Conservation (phyloP, 2,888 invertebrate species). For the Conus canariensis region DNA sequence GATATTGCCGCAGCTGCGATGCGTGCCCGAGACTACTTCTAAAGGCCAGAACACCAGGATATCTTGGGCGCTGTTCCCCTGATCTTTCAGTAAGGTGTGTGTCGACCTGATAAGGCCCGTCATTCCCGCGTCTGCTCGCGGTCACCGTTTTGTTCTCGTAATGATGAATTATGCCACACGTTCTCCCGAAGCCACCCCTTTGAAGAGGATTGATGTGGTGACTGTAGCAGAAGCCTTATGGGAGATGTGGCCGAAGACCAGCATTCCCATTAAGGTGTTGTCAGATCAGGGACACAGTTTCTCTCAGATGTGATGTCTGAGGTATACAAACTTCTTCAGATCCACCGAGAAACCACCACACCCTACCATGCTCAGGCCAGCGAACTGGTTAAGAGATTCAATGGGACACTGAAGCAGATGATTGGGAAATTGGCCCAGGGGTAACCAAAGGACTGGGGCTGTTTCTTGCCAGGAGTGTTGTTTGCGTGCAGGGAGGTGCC, state of each 20-base stretch:
- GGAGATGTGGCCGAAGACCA: conserved; percentile 29
- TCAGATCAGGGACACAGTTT: conserved; percentile 46
- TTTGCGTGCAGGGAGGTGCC: neutral
- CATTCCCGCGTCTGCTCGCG: neutral
- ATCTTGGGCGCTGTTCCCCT: neutral
- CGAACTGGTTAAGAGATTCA: neutral
- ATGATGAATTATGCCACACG: conserved; percentile 12
- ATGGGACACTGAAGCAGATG: neutral
- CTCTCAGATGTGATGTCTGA: neutral
- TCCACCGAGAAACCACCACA: neutral
- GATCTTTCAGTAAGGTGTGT: neutral
- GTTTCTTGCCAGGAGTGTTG: neutral
- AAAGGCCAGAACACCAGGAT: neutral
- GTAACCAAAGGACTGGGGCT: neutral
- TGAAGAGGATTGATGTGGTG: neutral
- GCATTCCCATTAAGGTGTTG: conserved; percentile 47
- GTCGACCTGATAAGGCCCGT: neutral
- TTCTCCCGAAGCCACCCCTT: neutral
- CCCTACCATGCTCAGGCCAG: conserved; percentile 7
- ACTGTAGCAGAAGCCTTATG: conserved; percentile 46
- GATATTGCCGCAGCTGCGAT: neutral
- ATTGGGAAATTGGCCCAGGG: neutral
- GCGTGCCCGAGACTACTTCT: neutral
- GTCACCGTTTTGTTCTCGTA: conserved; percentile 44
- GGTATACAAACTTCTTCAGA: conserved; percentile 38